Evolutionary conservation across 2,113 vertebrate genomes (phyloP), one percentile per base, ranked within the genome.

Genomic region (Aptenodytes forsteri): DNA sequence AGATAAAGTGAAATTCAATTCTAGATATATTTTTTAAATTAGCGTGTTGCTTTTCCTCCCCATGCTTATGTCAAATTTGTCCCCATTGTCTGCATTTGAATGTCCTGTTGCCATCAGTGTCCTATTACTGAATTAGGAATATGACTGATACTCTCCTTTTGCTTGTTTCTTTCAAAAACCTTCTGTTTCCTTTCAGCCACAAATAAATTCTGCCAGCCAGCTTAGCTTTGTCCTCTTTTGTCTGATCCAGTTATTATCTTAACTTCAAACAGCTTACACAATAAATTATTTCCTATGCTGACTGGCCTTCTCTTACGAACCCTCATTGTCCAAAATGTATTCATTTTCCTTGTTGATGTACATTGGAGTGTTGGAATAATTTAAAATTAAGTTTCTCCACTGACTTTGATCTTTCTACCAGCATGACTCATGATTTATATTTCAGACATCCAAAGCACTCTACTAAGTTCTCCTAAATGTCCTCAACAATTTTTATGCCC

Each of bases 1-100:
- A 91, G 61, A 83, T 56, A 50, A 96, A 92, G 16, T 73, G 17
- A 90, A 90, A 92, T 80, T 83, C 25, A 93, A 70, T 62, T 93
- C 75, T 67, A 67, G 44, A 49, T 69, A 30, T 13, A 40, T 67
- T 78, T 87, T 95, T 86, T 54, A 32, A 86, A 90, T 89, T 54
- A 80, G 16, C 49, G 29, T 0, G 4, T 34, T 84, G 49, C 6
- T 64, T 77, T 82, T 81, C 84, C 50, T 67, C 78, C 30, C 55
- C 18, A 13, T 66, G 25, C 62, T 77, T 65, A 79, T 27, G n/a
- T 56, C 20, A 87, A 82, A 65, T 93, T 77, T 83, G n/a, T 65
- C n/a, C 40, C 55, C 2, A 5, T 4, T 84, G 72, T 34, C 69
- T 71, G 70, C 47, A 40, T 75, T 65, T 75, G 21, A 85, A 94